These are phyloP conservation scores for Turnix velox DNA, from an alignment of 2,113 vertebrate genomes.

Conservation along the genomic window DNA sequence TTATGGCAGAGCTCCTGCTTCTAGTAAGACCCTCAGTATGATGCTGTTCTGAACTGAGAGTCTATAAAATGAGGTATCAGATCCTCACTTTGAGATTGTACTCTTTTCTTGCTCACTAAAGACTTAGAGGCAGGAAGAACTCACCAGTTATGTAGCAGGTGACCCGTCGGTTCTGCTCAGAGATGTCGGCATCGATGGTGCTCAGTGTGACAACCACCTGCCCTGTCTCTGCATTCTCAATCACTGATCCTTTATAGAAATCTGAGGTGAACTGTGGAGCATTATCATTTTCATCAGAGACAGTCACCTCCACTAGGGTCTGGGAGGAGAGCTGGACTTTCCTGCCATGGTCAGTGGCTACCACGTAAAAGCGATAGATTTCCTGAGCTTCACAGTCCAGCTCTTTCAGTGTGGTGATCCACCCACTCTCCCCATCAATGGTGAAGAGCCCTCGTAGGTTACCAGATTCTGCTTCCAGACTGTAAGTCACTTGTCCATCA, in stretches of 20 bases:
- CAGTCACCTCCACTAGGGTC: constrained; percentile 86
- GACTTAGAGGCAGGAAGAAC: background rate
- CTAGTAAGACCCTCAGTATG: background rate
- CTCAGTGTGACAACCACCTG: constrained; percentile 83
- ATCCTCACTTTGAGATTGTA: background rate
- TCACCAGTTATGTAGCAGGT: constrained; percentile 95
- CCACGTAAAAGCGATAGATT: constrained; percentile 82
- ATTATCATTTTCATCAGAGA: constrained; percentile 95
- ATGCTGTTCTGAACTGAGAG: background rate
- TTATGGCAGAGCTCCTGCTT: background rate
- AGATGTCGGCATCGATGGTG: constrained; percentile 84
- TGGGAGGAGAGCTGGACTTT: constrained; percentile 86
- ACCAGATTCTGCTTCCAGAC: constrained; percentile 74
- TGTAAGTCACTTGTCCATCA: constrained; percentile 90
- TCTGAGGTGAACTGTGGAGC: constrained; percentile 85
- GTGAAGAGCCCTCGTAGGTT: constrained; percentile 78
- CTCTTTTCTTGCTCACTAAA: background rate
- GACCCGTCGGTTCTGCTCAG: constrained; percentile 86
- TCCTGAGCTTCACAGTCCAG: constrained; percentile 85
- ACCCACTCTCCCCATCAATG: constrained; percentile 88
- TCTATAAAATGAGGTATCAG: background rate
- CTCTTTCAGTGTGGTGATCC: constrained; percentile 84
- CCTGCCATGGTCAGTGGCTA: constrained; percentile 88
- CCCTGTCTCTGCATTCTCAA: constrained; percentile 83
- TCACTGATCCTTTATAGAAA: constrained; percentile 82